Percentiles rank a stretch among this genome's conserved stretches.
phyloP scores from a whole-genome alignment of 2,888 invertebrate species.

The Globia sparganii region DNA sequence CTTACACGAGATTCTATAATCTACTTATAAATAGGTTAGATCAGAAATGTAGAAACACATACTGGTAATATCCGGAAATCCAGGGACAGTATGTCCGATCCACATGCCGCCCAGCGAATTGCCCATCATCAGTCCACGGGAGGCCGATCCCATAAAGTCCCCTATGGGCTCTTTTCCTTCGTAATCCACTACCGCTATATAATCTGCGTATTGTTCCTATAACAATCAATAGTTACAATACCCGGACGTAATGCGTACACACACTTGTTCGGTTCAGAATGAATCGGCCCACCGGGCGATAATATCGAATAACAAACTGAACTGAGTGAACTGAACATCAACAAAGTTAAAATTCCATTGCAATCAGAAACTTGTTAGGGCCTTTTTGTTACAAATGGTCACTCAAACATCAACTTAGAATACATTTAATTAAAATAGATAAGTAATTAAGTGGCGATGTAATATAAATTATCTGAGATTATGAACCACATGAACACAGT shows the following conservation, averaged over 20 bases:
- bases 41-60: conserved; percentile 11
- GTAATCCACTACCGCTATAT: conserved; percentile 73
- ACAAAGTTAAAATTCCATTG: not conserved
- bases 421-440: no score
- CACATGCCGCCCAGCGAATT: conserved; percentile 94
- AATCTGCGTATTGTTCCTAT: conserved; percentile 55
- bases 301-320: not conserved
- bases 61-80: conserved; percentile 91
- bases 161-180: conserved; percentile 49
- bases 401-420: no score
- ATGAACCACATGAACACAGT: no score
- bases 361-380: not conserved
- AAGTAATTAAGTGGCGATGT: no score
- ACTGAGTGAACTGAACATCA: not conserved
- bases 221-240: conserved; percentile 4
- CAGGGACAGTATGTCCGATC: conserved; percentile 96
- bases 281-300: not conserved
- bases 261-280: not conserved
- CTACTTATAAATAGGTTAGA: not conserved
- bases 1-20: not conserved
- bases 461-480: no score
- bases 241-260: not conserved
- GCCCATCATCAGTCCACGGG: conserved; percentile 84
- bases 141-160: conserved; percentile 53
- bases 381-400: not conserved